phyloP scores from a whole-genome alignment of 2,888 invertebrate species.

The Tetragonisca angustula region DNA sequence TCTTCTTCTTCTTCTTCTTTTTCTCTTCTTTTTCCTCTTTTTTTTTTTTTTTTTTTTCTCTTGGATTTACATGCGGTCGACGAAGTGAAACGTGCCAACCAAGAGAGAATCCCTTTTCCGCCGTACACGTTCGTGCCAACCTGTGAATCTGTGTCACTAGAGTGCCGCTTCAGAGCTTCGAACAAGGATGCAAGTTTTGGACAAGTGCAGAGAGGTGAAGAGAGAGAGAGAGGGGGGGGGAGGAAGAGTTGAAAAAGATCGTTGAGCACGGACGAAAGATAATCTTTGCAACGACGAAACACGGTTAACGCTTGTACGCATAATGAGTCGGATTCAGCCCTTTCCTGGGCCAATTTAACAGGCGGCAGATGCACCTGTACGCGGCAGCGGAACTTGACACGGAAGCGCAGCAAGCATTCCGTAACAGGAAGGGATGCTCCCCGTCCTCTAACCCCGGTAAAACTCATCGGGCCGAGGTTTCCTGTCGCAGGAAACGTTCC shows the following conservation, averaged over 20 bases:
- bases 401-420: constrained; percentile 73
- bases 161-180: background rate
- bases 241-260: too few species aligned
- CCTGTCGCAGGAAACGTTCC: constrained; percentile 72
- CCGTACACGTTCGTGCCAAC: background rate
- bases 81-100: background rate
- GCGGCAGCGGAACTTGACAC: constrained; percentile 58
- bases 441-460: constrained; percentile 66
- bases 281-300: background rate
- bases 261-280: background rate
- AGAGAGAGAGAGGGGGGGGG: too few species aligned
- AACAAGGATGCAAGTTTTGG: background rate
- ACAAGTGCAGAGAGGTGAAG: background rate
- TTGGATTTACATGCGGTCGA: background rate
- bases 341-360: background rate
- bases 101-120: background rate
- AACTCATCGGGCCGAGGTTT: constrained; percentile 75
- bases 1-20: background rate
- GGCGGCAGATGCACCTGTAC: constrained; percentile 62
- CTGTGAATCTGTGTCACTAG: constrained; percentile 12
- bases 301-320: constrained; percentile 21
- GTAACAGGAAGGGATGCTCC: constrained; percentile 73
- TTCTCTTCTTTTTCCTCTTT: background rate
- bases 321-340: constrained; percentile 8
- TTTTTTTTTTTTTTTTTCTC: background rate